Base-by-base conservation (phyloP, 2,113 vertebrate species). In the Choloepus hoffmanni region DNA sequence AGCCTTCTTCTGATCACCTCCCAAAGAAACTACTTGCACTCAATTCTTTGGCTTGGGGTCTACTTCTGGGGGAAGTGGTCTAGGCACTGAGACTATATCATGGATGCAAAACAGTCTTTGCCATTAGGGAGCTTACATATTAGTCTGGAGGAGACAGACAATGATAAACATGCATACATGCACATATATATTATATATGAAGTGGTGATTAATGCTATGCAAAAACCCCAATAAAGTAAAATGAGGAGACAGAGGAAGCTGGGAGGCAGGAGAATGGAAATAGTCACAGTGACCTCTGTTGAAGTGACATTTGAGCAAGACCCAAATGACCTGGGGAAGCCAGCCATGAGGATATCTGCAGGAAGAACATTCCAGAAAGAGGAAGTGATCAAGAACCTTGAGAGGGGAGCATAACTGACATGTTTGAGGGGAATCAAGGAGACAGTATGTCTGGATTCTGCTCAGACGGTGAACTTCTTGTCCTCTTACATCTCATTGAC, bases 381-480 rank as follows among this genome's bases (percentile, higher is more conserved):
- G 28, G 30, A 63, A 30, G 70, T 48, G 55, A 33, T 9, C 11
- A 0, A 24, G 14, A 40, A 55, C 40, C 72, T n/a, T 10, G 13
- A 48, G 21, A 24, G 6, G 2, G 70, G 30, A n/a, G 65, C 28
- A 21, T 58, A 21, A 19, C 55, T 21, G 55, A 21, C 18, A 14
- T 67, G 30, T 67, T 16, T 67, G 12, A 5, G 15, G 65, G 30
- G 65, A 30, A 30, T 30, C 10, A 33, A n/a, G 14, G 65, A 67
- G 36, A 23, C 85, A 24, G 19, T 16, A 13, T 48, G 70, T 62
- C 53, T 2, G 55, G 18, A 5, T 43, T 33, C 53, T 24, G 4
- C 70, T 62, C 12, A 48, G 28, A 15, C 0, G 0, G 53, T 13
- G 11, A 2, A 21, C 12, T 9, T 24, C 12, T 13, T 4, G 4